Evolutionary conservation across 1,140 invertebrate species (phyloP), one percentile per base, ranked within the genome.

Genomic region (Cydia pomonella): DNA sequence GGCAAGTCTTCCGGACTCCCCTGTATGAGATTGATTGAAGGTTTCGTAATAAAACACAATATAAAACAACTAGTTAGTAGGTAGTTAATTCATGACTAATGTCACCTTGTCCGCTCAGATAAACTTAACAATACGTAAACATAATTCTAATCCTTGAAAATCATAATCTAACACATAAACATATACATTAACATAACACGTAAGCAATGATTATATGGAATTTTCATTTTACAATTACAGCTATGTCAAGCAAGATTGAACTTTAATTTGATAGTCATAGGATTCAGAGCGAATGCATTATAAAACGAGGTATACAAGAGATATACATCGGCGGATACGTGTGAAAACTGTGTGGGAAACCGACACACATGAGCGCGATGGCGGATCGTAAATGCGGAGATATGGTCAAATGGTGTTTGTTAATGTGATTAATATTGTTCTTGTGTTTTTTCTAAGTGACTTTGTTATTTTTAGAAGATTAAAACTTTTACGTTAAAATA

Each of bases 291-390:
- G 9, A 23, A 7, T 1, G 21, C 53, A 59, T 59, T 59, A 1
- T n/a, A 59, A 50, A 59, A 3, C 7, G 16, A 2, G 53, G 16
- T 59, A 59, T 59, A 23, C 53, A 59, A 12, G 29, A 69, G 64
- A 69, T 69, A 69, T 29, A 7, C 27, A 69, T 69, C 64, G 33
- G 16, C 16, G 29, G 64, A 33, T 2, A 69, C 64, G 64, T 69
- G 64, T 69, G 64, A 69, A 66, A 69, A 38, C n/a, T 69, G 29
- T 69, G 64, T 69, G 64, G 29, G 64, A 69, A 69, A 29, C 16
- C 4, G 29, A 18, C 29, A 33, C 29, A 33, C 64, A 69, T 41
- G 64, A 33, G 33, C 29, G 64, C 16, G 64, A 4, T 23, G 62
- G 23, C 62, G 62, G 23, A 27, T 47, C 7, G 53, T 41, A 10